Percentiles rank a stretch among this genome's conserved stretches.
Conservation (phyloP, 2,797 vertebrate genomes). For the Scolopax bukidnonensis region DNA sequence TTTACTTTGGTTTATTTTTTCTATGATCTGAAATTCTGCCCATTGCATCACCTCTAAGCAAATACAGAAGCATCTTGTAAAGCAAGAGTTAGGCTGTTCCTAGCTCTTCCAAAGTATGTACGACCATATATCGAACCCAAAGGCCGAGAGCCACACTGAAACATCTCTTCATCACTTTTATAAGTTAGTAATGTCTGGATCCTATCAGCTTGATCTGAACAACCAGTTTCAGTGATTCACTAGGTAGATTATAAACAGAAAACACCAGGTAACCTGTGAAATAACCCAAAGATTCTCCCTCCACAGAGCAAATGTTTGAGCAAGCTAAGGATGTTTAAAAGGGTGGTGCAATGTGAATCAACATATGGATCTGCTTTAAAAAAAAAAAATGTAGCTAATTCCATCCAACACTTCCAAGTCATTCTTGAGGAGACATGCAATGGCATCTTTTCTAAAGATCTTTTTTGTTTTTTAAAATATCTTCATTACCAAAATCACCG, state of each 20-base stretch:
- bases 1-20: not conserved
- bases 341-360: not conserved
- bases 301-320: not conserved
- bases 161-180: not conserved
- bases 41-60: not conserved
- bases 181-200: not conserved
- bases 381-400: not conserved
- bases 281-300: not conserved
- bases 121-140: not conserved
- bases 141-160: not conserved
- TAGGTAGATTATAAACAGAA: not conserved
- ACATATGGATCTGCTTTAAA: not conserved
- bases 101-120: not conserved
- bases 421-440: not conserved
- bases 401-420: not conserved
- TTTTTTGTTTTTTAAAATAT: not conserved
- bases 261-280: not conserved
- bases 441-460: not conserved
- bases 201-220: not conserved
- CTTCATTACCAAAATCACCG: not conserved
- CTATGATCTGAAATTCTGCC: not conserved
- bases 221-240: not conserved
- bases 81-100: not conserved
- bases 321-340: not conserved
- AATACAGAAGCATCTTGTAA: not conserved